Evolutionary conservation across 2,797 vertebrate species (phyloP).

Genomic region (Takifugu ocellatus): DNA sequence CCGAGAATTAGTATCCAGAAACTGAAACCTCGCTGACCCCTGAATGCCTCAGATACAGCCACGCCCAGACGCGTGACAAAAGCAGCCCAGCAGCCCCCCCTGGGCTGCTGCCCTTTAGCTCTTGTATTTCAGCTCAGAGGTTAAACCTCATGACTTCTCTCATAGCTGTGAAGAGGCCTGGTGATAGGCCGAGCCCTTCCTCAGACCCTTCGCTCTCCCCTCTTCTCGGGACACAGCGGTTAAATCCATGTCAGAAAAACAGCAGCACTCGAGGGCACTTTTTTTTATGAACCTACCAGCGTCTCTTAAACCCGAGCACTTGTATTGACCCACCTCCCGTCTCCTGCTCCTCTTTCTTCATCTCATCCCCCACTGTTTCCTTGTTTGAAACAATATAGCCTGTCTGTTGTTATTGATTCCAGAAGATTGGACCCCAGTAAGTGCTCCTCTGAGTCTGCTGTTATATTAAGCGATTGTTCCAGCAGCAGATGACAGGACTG

Average conservation of each 20-base stretch:
- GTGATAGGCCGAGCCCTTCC: conserved; percentile 49
- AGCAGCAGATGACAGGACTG: conserved; percentile 83
- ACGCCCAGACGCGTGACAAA: conserved; percentile 47
- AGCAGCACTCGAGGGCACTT: conserved; percentile 58
- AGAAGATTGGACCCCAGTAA: conserved; percentile 76
- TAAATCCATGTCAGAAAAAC: conserved; percentile 63
- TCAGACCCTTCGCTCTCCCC: conserved; percentile 25
- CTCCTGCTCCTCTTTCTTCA: conserved; percentile 33
- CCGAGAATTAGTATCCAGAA: conserved; percentile 62
- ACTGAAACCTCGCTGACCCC: conserved; percentile 57
- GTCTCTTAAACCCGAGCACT: conserved; percentile 63
- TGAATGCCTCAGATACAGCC: conserved; percentile 48
- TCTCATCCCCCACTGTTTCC: conserved; percentile 67
- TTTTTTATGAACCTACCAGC: conserved; percentile 63
- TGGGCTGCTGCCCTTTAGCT: conserved; percentile 49
- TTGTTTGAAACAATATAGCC: conserved; percentile 75
- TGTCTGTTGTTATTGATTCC: conserved; percentile 84
- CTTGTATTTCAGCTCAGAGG: conserved; percentile 47
- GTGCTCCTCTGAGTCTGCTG: conserved; percentile 82
- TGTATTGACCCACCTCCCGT: conserved; percentile 65
- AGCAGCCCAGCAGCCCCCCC: conserved; percentile 33
- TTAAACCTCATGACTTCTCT: conserved; percentile 61
- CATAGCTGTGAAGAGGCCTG: conserved; percentile 35
- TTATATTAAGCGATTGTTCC: conserved; percentile 89
- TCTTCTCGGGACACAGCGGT: conserved; percentile 58